Base-by-base conservation (phyloP, 2,888 invertebrate species). In the Ethmia dodecea region DNA sequence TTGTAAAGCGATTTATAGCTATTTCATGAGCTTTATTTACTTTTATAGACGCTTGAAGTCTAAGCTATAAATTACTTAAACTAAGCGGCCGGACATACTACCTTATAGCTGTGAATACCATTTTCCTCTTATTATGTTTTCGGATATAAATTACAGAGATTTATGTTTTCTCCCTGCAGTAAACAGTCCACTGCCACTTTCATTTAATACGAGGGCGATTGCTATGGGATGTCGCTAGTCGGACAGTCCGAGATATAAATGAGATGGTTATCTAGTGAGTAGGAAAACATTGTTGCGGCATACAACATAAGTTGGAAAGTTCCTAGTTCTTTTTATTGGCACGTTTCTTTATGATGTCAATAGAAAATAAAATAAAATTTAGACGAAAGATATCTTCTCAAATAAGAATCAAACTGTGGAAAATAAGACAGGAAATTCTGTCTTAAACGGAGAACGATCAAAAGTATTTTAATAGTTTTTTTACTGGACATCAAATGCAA, bases 41-140 rank as follows among this genome's bases (percentile, higher is more conserved):
- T 81, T 80, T 80, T 80, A 80, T 79, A 77, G 79, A 70, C 65
- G 66, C 59, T 57, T 66, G 60, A 66, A 71, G 69, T 70, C 67
- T 67, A 44, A 52, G 69, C 72, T 67, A 81, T 86, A 86, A 86
- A 86, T 84, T 74, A 80, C 65, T 46, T 31, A 47, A 46, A 49
- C 57, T 55, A 59, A 61, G 55, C 64, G 62, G 63, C 55, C 56
- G 70, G 73, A 74, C 74, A 63, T 52, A 68, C 65, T 63, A 58
- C 58, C 61, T 60, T 61, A 65, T 60, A 64, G 60, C 57, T 52
- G 64, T 75, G 75, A 74, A 12, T 10, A 78, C 65, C 73, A 74
- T 78, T 81, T 80, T 80, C 76, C 74, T 72, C 77, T 73, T 83
- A 81, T 81, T 81, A 83, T 81, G 76, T 75, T 73, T 78, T 75